phyloP scores from a whole-genome alignment of 2,113 vertebrate species.

The Takifugu bimaculatus region DNA sequence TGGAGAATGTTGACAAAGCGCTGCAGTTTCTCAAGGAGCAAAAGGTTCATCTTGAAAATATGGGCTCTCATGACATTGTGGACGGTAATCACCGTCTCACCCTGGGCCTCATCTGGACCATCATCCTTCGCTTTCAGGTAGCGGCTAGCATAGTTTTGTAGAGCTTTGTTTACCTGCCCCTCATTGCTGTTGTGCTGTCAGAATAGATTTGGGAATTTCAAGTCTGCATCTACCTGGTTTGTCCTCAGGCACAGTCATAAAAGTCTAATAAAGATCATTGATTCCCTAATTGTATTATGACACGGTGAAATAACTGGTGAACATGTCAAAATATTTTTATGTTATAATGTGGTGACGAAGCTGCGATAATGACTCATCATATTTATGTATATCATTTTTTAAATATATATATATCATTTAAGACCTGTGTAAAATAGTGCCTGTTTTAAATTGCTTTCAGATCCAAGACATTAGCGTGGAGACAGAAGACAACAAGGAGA shows the following conservation, averaged over 20 bases:
- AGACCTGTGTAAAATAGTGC: not conserved
- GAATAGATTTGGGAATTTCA: too few relatives aligned
- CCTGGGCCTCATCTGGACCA: conserved; percentile 91
- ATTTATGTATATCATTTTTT: too few relatives aligned
- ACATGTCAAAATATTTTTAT: too few relatives aligned
- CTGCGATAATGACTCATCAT: too few relatives aligned
- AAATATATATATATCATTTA: too few relatives aligned
- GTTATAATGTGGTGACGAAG: too few relatives aligned
- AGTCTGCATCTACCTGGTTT: too few relatives aligned
- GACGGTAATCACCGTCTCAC: conserved; percentile 93
- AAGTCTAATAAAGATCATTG: too few relatives aligned
- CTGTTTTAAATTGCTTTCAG: conserved; percentile 56
- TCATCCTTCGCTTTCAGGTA: conserved; percentile 95
- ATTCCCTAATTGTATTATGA: too few relatives aligned
- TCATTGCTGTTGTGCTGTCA: not conserved
- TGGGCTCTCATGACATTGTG: conserved; percentile 93
- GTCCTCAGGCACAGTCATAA: too few relatives aligned
- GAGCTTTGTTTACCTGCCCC: not conserved
- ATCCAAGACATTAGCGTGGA: conserved; percentile 96
- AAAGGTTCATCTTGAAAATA: conserved; percentile 90
- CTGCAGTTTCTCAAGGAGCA: conserved; percentile 94
- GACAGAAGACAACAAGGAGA: conserved; percentile 92
- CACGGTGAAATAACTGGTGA: too few relatives aligned
- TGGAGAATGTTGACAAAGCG: conserved; percentile 93
- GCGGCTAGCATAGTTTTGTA: too few relatives aligned